Percentiles rank a stretch among this genome's conserved stretches.
phyloP scores from a whole-genome alignment of 1,140 invertebrate species.

The Drosophila tani region DNA sequence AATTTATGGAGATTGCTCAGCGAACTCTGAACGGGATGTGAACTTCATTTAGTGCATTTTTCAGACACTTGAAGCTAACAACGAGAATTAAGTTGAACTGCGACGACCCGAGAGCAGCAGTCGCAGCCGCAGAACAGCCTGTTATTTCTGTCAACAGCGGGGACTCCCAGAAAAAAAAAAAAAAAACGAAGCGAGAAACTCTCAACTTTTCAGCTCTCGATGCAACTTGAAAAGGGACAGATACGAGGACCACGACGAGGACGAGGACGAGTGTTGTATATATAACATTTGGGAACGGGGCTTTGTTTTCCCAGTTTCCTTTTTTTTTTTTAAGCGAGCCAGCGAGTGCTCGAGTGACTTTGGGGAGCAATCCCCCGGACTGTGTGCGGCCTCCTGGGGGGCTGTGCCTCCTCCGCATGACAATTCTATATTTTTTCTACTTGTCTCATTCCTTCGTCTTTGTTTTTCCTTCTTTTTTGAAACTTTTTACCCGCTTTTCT shows the following conservation, averaged over 20 bases:
- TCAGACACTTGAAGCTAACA: constrained; percentile 55
- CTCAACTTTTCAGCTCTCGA: constrained; percentile 68
- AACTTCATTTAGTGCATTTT: constrained; percentile 32
- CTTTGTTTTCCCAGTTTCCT: constrained; percentile 40
- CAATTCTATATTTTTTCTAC: constrained; percentile 65
- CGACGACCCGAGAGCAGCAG: constrained; percentile 14
- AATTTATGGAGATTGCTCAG: background rate
- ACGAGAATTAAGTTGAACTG: constrained; percentile 46
- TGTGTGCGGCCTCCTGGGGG: constrained; percentile 64
- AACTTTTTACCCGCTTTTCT: constrained; percentile 51
- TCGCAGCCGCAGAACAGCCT: constrained; percentile 21
- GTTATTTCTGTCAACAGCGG: constrained; percentile 75
- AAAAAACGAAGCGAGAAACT: background rate
- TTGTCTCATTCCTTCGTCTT: constrained; percentile 59
- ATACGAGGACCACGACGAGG: constrained; percentile 1
- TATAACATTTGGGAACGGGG: constrained; percentile 16
- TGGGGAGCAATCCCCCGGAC: constrained; percentile 44
- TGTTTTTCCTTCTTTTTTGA: constrained; percentile 31
- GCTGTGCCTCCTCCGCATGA: constrained; percentile 53
- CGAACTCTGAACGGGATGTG: background rate
- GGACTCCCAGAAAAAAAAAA: constrained; percentile 30
- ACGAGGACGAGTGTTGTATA: constrained; percentile 4
- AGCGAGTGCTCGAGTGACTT: constrained; percentile 42
- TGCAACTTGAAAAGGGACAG: constrained; percentile 61
- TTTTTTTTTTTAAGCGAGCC: constrained; percentile 23